Conservation (phyloP, 2,797 vertebrate genomes). For the Novumbra hubbsi region DNA sequence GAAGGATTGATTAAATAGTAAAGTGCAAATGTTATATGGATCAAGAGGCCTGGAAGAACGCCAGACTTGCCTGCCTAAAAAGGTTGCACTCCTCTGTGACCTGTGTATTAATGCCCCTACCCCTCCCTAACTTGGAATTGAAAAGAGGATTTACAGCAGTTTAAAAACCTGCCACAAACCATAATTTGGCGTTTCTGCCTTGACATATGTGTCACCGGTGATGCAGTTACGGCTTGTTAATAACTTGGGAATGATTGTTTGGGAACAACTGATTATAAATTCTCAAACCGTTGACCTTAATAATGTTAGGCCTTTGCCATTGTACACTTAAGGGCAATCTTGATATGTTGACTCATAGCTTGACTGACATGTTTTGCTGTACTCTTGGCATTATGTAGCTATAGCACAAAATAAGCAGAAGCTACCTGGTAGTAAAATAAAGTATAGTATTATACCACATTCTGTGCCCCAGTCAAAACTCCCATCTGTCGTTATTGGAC, state of each 20-base stretch:
- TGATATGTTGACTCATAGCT: neutral
- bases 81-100: conserved; percentile 25
- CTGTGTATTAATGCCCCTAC: conserved; percentile 56
- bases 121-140: neutral
- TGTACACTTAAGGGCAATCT: conserved; percentile 5
- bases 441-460: neutral
- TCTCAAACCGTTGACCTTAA: no score
- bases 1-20: conserved; percentile 12
- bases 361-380: neutral
- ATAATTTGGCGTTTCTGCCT: conserved; percentile 30
- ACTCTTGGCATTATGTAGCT: conserved; percentile 19
- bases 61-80: conserved; percentile 14
- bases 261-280: conserved; percentile 20
- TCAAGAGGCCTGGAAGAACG: conserved; percentile 15
- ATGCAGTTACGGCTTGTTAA: conserved; percentile 47
- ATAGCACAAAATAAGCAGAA: neutral
- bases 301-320: no score
- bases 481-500: conserved; percentile 29
- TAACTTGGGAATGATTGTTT: conserved; percentile 34
- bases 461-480: neutral
- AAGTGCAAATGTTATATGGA: conserved; percentile 14
- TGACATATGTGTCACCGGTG: conserved; percentile 37
- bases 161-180: conserved; percentile 20
- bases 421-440: neutral
- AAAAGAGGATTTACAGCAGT: neutral